Conservation (phyloP, 2,888 invertebrate species). For the Uropetala carovei region DNA sequence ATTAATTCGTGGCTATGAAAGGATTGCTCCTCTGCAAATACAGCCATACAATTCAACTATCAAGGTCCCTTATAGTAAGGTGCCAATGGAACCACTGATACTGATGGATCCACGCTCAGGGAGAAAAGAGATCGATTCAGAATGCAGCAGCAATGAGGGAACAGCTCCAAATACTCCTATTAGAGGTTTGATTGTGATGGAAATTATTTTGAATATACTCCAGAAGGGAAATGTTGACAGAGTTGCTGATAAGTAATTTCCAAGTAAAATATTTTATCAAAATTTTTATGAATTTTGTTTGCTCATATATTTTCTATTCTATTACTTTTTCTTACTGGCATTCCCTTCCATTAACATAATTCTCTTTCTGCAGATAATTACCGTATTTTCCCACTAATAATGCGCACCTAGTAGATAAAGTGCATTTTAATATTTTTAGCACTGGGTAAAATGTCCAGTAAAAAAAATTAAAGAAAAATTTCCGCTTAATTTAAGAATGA, state of each 20-base stretch:
- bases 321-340: too few species aligned
- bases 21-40: conserved; percentile 79
- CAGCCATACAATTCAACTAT: conserved; percentile 76
- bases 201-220: not conserved
- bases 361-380: not conserved
- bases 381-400: not conserved
- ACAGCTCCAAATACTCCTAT: conserved; percentile 57
- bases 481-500: not conserved
- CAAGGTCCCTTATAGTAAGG: conserved; percentile 74
- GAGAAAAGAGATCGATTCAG: conserved; percentile 57
- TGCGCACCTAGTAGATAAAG: too few species aligned
- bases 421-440: too few species aligned
- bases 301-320: too few species aligned
- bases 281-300: not conserved
- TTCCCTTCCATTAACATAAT: not conserved
- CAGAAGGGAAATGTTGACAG: not conserved
- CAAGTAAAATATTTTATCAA: not conserved
- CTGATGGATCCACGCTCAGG: conserved; percentile 28
- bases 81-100: conserved; percentile 72
- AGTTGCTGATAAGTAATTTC: not conserved
- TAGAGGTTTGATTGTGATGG: conserved; percentile 7
- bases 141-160: conserved; percentile 56
- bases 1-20: conserved; percentile 78
- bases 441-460: too few species aligned
- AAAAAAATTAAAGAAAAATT: too few species aligned